Conservation (phyloP, 2,113 vertebrate species). For the Fukomys damarensis region DNA sequence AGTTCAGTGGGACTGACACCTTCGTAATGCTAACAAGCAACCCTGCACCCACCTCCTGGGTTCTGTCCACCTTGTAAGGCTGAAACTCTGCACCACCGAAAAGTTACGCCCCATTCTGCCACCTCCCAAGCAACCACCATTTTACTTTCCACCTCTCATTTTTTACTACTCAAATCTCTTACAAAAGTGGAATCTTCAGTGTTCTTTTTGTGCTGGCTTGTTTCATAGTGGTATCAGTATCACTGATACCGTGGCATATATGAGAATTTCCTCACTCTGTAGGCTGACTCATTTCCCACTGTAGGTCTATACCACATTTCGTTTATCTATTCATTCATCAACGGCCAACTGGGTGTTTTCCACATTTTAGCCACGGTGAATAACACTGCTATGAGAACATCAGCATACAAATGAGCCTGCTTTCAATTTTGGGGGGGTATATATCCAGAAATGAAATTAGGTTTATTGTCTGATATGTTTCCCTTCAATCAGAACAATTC, state of each 20-base stretch:
- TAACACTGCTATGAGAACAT: neutral
- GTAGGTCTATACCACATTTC: neutral
- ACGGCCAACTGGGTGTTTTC: neutral
- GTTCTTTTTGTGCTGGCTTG: neutral
- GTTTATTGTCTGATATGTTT: constrained; percentile 16
- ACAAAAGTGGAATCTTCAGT: neutral
- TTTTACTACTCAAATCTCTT: neutral
- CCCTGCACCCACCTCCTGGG: neutral
- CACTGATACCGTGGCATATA: neutral
- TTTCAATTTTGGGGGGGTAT: neutral
- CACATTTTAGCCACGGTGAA: neutral
- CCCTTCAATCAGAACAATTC: constrained; percentile 20
- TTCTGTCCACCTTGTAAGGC: neutral
- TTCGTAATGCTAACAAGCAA: neutral
- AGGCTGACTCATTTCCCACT: neutral
- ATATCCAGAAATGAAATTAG: neutral
- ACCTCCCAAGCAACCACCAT: neutral
- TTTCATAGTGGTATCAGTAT: neutral
- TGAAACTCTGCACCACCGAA: neutral
- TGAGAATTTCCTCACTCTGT: neutral
- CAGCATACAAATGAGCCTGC: neutral
- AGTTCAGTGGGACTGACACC: neutral
- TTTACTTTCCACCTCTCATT: neutral
- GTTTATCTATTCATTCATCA: neutral
- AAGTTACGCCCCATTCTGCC: neutral